phyloP scores from a whole-genome alignment of 1,140 invertebrate genomes.

The Drosophila equinoxialis region DNA sequence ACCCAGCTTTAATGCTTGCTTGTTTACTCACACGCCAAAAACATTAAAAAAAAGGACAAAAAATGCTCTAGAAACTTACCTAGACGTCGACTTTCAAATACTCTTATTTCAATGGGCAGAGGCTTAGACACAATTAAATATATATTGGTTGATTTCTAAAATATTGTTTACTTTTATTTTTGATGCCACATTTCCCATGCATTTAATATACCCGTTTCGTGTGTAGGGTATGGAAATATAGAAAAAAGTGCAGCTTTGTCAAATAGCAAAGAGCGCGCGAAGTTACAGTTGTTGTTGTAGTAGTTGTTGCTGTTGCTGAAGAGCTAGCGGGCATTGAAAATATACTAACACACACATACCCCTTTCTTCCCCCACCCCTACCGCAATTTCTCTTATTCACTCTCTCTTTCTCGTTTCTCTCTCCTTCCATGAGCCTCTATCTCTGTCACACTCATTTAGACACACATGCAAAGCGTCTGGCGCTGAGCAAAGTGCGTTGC shows the following conservation, averaged over 20 bases:
- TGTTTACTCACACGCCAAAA: slow-evolving; percentile 38
- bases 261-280: slow-evolving; percentile 60
- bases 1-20: slow-evolving; percentile 23
- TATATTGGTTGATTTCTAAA: too few species aligned
- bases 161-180: too few species aligned
- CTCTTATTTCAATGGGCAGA: neutral
- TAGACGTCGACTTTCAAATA: neutral
- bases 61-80: neutral
- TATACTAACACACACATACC: slow-evolving; percentile 25
- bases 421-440: neutral
- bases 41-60: slow-evolving; percentile 44
- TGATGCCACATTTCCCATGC: too few species aligned
- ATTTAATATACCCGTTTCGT: neutral
- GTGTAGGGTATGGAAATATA: slow-evolving; percentile 5
- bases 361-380: neutral
- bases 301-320: slow-evolving; percentile 53
- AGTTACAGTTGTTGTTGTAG: slow-evolving; percentile 37
- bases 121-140: too few species aligned
- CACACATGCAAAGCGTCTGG: slow-evolving; percentile 40
- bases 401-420: neutral
- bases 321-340: slow-evolving; percentile 75
- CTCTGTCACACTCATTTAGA: slow-evolving; percentile 9
- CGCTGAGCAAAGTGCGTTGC: slow-evolving; percentile 74
- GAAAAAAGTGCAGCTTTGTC: slow-evolving; percentile 73
- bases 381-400: neutral